Percentiles rank a stretch among this genome's conserved stretches.
These are phyloP conservation scores for Catharus minimus DNA, from an alignment of 2,113 vertebrate species.

Conservation along the genomic window DNA sequence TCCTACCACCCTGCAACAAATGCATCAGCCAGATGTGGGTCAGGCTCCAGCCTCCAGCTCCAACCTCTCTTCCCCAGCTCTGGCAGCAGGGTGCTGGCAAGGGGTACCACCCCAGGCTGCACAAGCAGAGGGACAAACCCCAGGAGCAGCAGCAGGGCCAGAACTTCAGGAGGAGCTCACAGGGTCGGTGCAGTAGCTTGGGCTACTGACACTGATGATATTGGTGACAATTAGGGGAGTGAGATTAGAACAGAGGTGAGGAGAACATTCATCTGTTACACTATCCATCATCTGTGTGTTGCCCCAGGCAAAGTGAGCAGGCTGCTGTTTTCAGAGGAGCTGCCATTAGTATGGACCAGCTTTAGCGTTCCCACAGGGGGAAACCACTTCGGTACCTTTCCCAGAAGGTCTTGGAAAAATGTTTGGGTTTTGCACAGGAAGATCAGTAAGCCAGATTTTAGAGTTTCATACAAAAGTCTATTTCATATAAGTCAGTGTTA, in stretches of 20 bases:
- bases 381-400: not conserved
- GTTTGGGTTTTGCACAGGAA: not conserved
- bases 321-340: constrained; percentile 22
- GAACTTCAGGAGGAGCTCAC: not conserved
- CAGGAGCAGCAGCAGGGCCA: constrained; percentile 16
- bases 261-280: constrained; percentile 66
- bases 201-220: constrained; percentile 56
- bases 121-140: not conserved
- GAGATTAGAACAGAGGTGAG: constrained; percentile 57
- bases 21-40: not conserved
- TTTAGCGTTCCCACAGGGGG: not conserved
- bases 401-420: not conserved
- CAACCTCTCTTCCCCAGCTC: not conserved
- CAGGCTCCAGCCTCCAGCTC: not conserved
- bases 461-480: not conserved
- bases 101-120: constrained; percentile 20
- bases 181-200: not conserved
- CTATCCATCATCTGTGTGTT: constrained; percentile 57
- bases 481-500: not conserved
- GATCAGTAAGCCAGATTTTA: not conserved
- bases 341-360: not conserved
- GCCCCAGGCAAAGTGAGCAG: constrained; percentile 57
- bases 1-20: not conserved
- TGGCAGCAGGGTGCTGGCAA: not conserved
- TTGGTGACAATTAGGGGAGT: constrained; percentile 62